These are phyloP conservation scores for Ryuthela nishihirai DNA, from an alignment of 2,888 invertebrate genomes.

Conservation along the genomic window DNA sequence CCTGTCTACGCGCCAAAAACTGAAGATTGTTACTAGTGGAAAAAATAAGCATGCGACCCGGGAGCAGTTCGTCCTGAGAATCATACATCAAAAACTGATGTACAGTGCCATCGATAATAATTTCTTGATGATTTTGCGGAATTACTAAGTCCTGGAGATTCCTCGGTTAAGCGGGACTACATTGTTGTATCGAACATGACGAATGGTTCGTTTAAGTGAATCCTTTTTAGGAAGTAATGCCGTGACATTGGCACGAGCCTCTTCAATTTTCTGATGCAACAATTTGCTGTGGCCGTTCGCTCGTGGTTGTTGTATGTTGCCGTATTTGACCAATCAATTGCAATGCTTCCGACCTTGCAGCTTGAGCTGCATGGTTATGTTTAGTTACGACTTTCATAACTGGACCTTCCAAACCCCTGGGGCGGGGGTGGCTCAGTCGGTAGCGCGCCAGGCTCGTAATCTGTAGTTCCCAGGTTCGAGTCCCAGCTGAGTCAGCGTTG, in stretches of 20 bases:
- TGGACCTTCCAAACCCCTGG: constrained; percentile 2
- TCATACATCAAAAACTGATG: constrained; percentile 7
- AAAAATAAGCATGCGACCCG: constrained; percentile 1
- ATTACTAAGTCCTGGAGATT: constrained; percentile 1
- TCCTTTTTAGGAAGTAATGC: constrained; percentile 6
- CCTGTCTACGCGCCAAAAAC: not conserved
- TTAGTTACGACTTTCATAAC: constrained; percentile 1
- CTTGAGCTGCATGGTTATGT: constrained; percentile 5
- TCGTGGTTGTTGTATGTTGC: not conserved
- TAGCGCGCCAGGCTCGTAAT: too few species aligned
- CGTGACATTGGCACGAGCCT: constrained; percentile 1
- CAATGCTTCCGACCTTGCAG: constrained; percentile 8
- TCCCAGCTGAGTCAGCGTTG: too few species aligned
- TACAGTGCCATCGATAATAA: constrained; percentile 6
- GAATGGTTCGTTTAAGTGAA: constrained; percentile 3
- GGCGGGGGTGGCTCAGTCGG: too few species aligned
- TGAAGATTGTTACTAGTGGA: constrained; percentile 4
- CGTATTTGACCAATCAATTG: constrained; percentile 4
- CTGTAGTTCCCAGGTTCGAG: too few species aligned
- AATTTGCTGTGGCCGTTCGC: constrained; percentile 4
- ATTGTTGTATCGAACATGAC: not conserved
- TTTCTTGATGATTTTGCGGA: constrained; percentile 5
- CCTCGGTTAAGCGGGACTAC: not conserved
- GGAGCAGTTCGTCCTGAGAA: constrained; percentile 5
- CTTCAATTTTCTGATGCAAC: constrained; percentile 7